These are phyloP conservation scores for Apteryx mantelli DNA, from an alignment of 2,113 vertebrate species.

Conservation along the genomic window DNA sequence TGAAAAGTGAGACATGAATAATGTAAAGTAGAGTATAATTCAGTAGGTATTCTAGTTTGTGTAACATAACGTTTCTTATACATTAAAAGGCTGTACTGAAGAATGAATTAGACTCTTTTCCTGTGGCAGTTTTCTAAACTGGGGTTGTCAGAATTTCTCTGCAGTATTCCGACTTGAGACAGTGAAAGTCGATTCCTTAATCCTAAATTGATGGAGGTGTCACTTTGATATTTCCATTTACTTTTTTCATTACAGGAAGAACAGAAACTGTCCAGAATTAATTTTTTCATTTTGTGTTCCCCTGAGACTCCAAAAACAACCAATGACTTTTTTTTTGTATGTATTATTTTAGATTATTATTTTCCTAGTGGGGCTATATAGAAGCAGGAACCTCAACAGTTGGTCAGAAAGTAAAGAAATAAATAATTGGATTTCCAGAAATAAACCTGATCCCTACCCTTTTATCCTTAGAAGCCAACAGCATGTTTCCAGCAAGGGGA, in stretches of 20 bases:
- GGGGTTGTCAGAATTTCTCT: slow-evolving; percentile 51
- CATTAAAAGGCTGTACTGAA: not conserved
- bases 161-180: not conserved
- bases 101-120: slow-evolving; percentile 27
- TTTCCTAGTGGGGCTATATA: not conserved
- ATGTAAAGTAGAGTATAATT: not conserved
- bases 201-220: slow-evolving; percentile 46
- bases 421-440: not conserved
- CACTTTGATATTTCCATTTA: slow-evolving; percentile 33
- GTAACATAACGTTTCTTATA: not conserved
- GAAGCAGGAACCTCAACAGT: not conserved
- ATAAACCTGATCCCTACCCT: not conserved
- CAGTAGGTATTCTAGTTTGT: not conserved
- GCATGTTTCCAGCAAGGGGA: not conserved
- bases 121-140: slow-evolving; percentile 19
- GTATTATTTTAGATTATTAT: not conserved
- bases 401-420: slow-evolving; percentile 9
- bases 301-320: not conserved
- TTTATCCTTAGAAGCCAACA: not conserved
- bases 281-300: not conserved
- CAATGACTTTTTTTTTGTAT: not conserved
- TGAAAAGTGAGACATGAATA: slow-evolving; percentile 17
- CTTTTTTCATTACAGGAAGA: slow-evolving; percentile 43
- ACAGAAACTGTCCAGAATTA: slow-evolving; percentile 25
- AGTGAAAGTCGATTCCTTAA: slow-evolving; percentile 47